Conservation (phyloP, 2,888 invertebrate genomes). For the Philereme vetulata region DNA sequence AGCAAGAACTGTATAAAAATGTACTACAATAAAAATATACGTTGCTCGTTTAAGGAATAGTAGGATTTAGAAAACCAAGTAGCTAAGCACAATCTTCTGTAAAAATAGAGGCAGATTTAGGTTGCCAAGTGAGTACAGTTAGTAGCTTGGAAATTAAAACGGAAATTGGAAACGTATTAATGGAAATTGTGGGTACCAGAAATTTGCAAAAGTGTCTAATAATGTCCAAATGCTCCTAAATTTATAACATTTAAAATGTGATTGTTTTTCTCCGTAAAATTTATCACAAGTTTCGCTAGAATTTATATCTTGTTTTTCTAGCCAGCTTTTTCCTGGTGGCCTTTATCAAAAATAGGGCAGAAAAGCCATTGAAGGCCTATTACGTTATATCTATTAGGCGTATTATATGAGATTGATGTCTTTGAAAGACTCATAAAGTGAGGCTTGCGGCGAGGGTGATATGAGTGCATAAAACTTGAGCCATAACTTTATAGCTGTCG, state of each 20-base stretch:
- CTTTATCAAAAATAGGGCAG: constrained; percentile 33
- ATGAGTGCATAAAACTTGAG: constrained; percentile 43
- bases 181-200: constrained; percentile 46
- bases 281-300: constrained; percentile 27
- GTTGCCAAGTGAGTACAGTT: constrained; percentile 38
- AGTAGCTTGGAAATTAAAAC: too few relatives aligned
- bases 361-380: constrained; percentile 33
- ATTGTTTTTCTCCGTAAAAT: constrained; percentile 17
- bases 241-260: constrained; percentile 11
- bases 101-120: constrained; percentile 44
- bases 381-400: constrained; percentile 32
- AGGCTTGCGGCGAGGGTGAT: constrained; percentile 26
- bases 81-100: constrained; percentile 25
- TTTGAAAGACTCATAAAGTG: constrained; percentile 38
- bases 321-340: constrained; percentile 26
- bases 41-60: too few relatives aligned
- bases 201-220: constrained; percentile 6
- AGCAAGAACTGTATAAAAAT: too few relatives aligned
- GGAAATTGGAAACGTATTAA: too few relatives aligned
- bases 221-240: constrained; percentile 6
- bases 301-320: constrained; percentile 34
- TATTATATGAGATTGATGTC: constrained; percentile 39
- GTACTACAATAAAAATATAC: too few relatives aligned
- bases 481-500: constrained; percentile 50
- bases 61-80: constrained; percentile 9